phyloP scores from a whole-genome alignment of 35 echinoderm and acorn worm genomes.

The Diadema setosum region DNA sequence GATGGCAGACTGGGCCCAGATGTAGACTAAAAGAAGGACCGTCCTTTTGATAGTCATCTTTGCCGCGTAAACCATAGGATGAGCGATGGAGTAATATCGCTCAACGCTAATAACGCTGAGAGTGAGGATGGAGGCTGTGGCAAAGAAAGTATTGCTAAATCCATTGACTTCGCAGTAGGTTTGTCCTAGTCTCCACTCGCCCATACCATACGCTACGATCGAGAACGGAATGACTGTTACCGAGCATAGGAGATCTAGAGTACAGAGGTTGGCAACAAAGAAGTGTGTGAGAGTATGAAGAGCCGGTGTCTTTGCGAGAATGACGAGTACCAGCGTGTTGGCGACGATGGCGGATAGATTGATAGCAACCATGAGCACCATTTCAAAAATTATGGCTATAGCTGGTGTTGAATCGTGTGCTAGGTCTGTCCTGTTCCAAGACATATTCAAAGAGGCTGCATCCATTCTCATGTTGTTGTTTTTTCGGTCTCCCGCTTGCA shows the following conservation, averaged over 20 bases:
- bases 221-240: conserved; percentile 63
- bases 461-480: background rate
- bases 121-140: conserved; percentile 62
- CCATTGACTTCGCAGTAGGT: conserved; percentile 69
- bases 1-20: conserved; percentile 64
- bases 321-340: conserved; percentile 39
- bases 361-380: conserved; percentile 41
- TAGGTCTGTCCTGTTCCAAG: background rate
- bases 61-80: conserved; percentile 65
- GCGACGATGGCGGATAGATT: conserved; percentile 45
- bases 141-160: conserved; percentile 69
- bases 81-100: conserved; percentile 73
- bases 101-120: conserved; percentile 77
- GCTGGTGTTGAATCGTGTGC: background rate
- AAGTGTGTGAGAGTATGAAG: conserved; percentile 69
- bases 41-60: conserved; percentile 37
- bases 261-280: conserved; percentile 69
- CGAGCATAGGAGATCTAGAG: conserved; percentile 65
- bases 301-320: conserved; percentile 72
- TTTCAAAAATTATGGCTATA: background rate
- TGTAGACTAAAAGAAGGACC: conserved; percentile 27
- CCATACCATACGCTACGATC: conserved; percentile 31
- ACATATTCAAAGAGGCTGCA: background rate
- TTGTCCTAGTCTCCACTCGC: conserved; percentile 66
- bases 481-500: too few relatives aligned